Conservation (phyloP, 2,797 vertebrate species). For the Gambusia yucatana region DNA sequence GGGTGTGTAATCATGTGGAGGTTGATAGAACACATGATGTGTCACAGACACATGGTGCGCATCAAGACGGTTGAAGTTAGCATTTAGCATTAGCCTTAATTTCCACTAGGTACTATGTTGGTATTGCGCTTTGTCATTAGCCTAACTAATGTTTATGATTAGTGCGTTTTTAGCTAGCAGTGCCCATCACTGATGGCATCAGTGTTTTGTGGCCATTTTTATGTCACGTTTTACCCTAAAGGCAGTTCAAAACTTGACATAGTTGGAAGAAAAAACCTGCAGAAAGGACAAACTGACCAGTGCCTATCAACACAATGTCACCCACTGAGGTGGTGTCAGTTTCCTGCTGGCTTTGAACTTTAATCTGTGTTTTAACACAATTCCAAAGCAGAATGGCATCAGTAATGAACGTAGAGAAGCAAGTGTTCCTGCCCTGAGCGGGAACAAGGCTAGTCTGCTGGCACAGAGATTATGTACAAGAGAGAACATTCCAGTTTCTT, state of each 20-base stretch:
- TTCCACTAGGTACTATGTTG: too few relatives aligned
- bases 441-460: neutral
- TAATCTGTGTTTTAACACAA: neutral
- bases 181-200: too few relatives aligned
- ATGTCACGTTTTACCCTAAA: neutral
- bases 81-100: too few relatives aligned
- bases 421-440: neutral
- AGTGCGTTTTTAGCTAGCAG: too few relatives aligned
- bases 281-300: neutral
- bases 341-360: neutral
- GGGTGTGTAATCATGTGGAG: too few relatives aligned
- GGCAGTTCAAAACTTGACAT: neutral
- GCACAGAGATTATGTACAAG: neutral
- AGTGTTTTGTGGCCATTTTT: too few relatives aligned
- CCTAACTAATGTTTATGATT: too few relatives aligned
- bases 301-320: neutral
- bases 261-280: neutral
- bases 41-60: too few relatives aligned
- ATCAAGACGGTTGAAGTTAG: too few relatives aligned
- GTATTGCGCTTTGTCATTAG: too few relatives aligned
- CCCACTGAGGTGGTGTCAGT: neutral
- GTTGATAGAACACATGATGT: too few relatives aligned
- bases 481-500: neutral
- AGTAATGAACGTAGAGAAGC: neutral
- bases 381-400: neutral